Conservation (phyloP, 2,113 vertebrate genomes). For the Pipa parva region DNA sequence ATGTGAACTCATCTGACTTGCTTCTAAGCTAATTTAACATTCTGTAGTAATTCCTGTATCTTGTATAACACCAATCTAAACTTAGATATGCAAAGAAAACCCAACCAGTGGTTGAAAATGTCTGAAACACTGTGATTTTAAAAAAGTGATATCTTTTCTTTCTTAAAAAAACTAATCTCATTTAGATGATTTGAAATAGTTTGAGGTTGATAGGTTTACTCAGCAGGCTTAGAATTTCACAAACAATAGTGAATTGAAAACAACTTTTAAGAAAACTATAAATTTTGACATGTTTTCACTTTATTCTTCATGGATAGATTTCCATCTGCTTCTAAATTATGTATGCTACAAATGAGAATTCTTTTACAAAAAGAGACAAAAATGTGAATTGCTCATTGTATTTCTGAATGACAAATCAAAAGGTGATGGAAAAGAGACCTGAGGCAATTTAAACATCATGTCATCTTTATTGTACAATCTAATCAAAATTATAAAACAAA, state of each 20-base stretch:
- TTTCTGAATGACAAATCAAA: not conserved
- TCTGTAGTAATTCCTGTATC: constrained; percentile 20
- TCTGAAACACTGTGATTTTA: constrained; percentile 9
- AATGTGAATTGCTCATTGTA: not conserved
- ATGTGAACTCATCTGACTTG: not conserved
- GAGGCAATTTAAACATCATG: not conserved
- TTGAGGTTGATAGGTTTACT: constrained; percentile 8
- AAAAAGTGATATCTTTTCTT: constrained; percentile 1
- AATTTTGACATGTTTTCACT: not conserved
- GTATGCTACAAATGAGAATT: not conserved
- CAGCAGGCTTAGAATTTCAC: not conserved
- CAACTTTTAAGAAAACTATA: not conserved
- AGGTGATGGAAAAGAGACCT: not conserved
- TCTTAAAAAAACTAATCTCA: constrained; percentile 6
- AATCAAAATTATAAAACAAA: too few species aligned
- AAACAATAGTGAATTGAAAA: constrained; percentile 7
- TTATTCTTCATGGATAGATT: not conserved
- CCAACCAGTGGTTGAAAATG: constrained; percentile 11
- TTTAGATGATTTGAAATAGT: constrained; percentile 9
- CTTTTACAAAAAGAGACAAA: not conserved
- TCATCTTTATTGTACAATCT: not conserved
- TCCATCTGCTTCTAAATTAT: not conserved
- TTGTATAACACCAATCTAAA: constrained; percentile 11
- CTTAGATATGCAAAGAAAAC: constrained; percentile 4
- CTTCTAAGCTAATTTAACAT: constrained; percentile 7